Evolutionary conservation across 2,113 vertebrate genomes (phyloP).

Genomic region (Alaudala cheleensis): DNA sequence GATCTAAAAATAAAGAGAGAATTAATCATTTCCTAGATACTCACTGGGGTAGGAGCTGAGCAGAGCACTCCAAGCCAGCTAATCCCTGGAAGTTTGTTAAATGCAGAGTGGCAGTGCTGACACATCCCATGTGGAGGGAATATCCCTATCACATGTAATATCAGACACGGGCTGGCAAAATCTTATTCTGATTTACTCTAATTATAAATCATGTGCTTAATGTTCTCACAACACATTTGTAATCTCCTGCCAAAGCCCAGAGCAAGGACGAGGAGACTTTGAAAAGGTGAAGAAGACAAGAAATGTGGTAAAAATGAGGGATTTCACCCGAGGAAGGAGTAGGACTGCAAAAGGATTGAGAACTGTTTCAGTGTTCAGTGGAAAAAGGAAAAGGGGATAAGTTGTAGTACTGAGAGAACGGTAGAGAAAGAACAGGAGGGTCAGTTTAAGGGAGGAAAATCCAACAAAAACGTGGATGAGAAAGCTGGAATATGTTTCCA

Average conservation of each 20-base stretch:
- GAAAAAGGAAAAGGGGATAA: neutral
- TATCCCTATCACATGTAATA: neutral
- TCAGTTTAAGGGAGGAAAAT: neutral
- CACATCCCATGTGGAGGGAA: neutral
- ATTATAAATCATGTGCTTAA: neutral
- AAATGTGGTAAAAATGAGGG: neutral
- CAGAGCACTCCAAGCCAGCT: neutral
- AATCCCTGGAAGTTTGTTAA: conserved; percentile 15
- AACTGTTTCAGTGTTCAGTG: neutral
- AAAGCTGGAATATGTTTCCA: neutral
- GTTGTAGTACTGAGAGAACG: neutral
- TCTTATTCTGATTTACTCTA: neutral
- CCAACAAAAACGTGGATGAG: neutral
- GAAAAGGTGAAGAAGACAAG: neutral
- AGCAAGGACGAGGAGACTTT: neutral
- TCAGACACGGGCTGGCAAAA: neutral
- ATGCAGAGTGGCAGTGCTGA: neutral
- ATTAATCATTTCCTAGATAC: neutral
- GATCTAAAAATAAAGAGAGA: neutral
- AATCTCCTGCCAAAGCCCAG: neutral
- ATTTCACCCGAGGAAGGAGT: neutral
- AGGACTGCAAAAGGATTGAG: neutral
- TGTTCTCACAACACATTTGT: neutral
- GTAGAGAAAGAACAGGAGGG: neutral
- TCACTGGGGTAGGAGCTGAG: neutral